phyloP scores from a whole-genome alignment of 2,797 vertebrate genomes.

The Podargus strigoides region DNA sequence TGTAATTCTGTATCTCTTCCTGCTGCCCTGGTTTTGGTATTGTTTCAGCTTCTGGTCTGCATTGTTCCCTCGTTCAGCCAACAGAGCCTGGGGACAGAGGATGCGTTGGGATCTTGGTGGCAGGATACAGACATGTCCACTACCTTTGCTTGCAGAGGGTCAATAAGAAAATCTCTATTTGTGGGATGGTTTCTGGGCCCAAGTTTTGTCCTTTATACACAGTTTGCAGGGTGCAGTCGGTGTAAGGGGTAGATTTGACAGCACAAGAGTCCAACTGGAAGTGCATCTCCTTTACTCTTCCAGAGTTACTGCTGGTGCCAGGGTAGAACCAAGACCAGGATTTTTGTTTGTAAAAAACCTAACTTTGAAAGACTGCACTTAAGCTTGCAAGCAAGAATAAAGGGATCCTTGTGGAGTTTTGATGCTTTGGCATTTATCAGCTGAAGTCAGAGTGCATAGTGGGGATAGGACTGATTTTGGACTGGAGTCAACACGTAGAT shows the following conservation, averaged over 20 bases:
- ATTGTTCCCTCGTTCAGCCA: neutral
- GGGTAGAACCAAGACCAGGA: neutral
- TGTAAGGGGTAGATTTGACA: neutral
- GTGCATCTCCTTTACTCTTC: neutral
- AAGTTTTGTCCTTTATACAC: neutral
- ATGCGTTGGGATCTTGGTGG: neutral
- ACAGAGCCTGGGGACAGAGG: neutral
- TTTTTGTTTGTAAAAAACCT: neutral
- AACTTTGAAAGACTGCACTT: neutral
- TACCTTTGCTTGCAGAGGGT: neutral
- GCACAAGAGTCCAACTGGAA: too few species aligned
- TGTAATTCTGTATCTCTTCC: neutral
- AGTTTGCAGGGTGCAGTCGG: neutral
- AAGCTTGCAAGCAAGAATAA: neutral
- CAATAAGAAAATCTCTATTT: neutral
- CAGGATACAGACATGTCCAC: neutral
- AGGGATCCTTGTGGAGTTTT: neutral
- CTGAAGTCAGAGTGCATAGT: fast-evolving
- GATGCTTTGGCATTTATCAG: neutral
- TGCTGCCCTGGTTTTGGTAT: neutral
- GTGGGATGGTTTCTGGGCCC: neutral
- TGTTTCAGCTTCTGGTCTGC: neutral
- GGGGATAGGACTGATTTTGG: neutral
- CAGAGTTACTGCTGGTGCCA: neutral
- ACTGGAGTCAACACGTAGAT: neutral